Evolutionary conservation across 1,140 invertebrate genomes (phyloP).

Genomic region (Drosophila mauritiana): DNA sequence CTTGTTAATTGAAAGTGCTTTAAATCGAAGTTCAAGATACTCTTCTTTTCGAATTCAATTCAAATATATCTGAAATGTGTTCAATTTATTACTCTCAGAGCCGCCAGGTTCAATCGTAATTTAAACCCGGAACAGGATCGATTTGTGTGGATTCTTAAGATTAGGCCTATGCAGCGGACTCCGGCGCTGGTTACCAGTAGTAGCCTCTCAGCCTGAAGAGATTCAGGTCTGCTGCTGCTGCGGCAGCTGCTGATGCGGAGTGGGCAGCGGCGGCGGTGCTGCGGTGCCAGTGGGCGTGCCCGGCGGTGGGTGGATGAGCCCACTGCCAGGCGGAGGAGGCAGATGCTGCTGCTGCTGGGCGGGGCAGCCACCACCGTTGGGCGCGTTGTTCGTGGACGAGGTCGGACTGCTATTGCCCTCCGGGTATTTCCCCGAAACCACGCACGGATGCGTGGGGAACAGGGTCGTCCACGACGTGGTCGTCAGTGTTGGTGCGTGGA

Average conservation of each 20-base stretch:
- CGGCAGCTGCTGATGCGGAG: conserved; percentile 35
- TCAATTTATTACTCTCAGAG: background rate
- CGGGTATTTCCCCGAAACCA: conserved; percentile 92
- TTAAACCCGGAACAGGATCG: conserved; percentile 15
- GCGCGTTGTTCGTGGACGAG: conserved; percentile 75
- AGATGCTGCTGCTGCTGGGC: conserved; percentile 3
- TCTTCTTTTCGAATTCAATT: background rate
- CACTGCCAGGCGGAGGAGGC: conserved; percentile 34
- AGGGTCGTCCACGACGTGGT: conserved; percentile 93
- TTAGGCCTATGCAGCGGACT: background rate
- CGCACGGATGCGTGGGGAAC: conserved; percentile 93
- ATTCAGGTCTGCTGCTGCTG: conserved; percentile 43
- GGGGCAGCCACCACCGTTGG: conserved; percentile 29
- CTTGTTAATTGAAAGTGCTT: background rate
- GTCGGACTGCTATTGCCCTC: conserved; percentile 86
- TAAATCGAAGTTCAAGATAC: background rate
- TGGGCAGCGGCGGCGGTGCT: conserved; percentile 12
- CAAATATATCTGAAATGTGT: background rate
- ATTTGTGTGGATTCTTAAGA: conserved; percentile 35
- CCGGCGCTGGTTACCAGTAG: conserved; percentile 37
- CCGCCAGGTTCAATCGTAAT: background rate
- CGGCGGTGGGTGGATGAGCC: conserved; percentile 11
- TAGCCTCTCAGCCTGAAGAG: conserved; percentile 34
- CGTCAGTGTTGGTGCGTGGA: conserved; percentile 90
- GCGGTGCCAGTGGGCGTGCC: conserved; percentile 25